These are phyloP conservation scores for Lepidurus couesii DNA, from an alignment of 1,140 invertebrate species.

Conservation along the genomic window DNA sequence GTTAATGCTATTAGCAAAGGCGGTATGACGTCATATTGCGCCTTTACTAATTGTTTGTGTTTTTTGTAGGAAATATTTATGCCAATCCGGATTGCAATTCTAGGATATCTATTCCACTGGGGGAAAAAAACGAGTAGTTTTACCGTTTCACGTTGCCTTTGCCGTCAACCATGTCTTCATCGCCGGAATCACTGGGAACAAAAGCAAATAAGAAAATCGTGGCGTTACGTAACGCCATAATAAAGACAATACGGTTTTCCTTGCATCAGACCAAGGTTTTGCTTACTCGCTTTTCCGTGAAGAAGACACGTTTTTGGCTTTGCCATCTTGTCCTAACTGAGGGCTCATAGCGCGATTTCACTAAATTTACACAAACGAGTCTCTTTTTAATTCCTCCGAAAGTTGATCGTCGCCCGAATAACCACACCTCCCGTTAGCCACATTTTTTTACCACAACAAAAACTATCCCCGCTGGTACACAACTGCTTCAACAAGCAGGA, in stretches of 20 bases:
- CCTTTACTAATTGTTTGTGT: background rate
- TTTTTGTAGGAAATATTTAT: too few species aligned
- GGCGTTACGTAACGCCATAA: background rate
- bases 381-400: too few species aligned
- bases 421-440: too few species aligned
- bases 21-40: background rate
- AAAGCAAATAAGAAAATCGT: background rate
- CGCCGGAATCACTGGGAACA: background rate
- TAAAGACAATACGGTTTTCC: too few species aligned
- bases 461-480: too few species aligned
- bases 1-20: background rate
- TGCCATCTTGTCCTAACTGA: background rate
- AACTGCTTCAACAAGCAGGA: too few species aligned
- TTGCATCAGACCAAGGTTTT: too few species aligned
- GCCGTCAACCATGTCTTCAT: background rate
- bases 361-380: too few species aligned
- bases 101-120: background rate
- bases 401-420: too few species aligned
- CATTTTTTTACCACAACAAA: too few species aligned
- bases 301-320: background rate
- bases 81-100: background rate
- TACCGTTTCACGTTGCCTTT: constrained; percentile 10
- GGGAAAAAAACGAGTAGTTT: background rate
- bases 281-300: constrained; percentile 16
- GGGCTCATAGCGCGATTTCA: background rate